Conservation (phyloP, 64 coral and sea anemone species). For the Pachyseris speciosa region DNA sequence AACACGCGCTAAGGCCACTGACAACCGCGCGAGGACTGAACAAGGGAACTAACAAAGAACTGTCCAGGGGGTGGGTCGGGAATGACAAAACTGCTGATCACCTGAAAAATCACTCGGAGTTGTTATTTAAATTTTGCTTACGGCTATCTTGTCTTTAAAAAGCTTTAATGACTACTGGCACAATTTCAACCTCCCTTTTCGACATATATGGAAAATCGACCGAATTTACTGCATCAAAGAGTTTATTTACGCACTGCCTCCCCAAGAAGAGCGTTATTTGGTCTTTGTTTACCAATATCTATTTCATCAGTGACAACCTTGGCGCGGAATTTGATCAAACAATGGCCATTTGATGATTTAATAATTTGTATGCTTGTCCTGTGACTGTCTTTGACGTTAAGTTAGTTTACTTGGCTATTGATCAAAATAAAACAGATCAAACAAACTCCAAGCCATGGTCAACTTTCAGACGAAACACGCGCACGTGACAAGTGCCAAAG, state of each 20-base stretch:
- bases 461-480: neutral
- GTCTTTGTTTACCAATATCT: neutral
- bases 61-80: neutral
- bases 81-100: neutral
- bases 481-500: neutral
- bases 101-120: neutral
- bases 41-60: neutral
- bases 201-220: neutral
- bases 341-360: slow-evolving; percentile 1
- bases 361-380: neutral
- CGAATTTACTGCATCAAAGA: neutral
- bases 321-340: slow-evolving; percentile 23
- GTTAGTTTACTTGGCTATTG: neutral
- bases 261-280: neutral
- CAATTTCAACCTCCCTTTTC: neutral
- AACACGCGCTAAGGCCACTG: slow-evolving; percentile 33
- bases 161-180: neutral
- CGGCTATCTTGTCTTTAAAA: neutral
- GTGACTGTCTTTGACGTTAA: neutral
- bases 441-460: neutral
- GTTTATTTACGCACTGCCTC: neutral
- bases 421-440: neutral
- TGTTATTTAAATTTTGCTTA: neutral
- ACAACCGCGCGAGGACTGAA: slow-evolving; percentile 45
- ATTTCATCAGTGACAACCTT: neutral